phyloP scores from a whole-genome alignment of 2,888 invertebrate genomes.

The Spilarctia lutea region DNA sequence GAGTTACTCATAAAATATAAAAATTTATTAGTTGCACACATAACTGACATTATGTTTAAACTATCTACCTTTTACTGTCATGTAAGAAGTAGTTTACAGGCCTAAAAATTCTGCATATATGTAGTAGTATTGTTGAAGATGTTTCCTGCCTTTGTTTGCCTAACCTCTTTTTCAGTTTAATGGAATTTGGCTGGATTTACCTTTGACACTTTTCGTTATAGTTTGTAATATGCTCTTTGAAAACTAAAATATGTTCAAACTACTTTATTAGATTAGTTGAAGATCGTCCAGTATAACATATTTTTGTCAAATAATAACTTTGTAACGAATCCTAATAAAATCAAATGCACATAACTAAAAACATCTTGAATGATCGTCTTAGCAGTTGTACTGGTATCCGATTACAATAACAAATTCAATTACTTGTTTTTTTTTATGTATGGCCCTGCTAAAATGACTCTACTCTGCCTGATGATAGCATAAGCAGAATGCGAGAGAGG shows the following conservation, averaged over 20 bases:
- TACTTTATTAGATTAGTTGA: neutral
- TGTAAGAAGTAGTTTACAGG: neutral
- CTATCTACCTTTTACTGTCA: neutral
- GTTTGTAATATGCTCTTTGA: neutral
- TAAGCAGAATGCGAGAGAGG: no score
- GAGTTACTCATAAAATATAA: neutral
- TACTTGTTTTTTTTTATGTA: no score
- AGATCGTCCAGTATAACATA: neutral
- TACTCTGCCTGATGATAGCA: no score
- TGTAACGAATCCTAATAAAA: neutral
- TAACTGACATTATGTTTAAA: neutral
- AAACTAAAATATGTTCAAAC: neutral
- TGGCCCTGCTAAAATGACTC: no score
- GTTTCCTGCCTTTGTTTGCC: neutral
- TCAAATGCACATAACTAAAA: neutral
- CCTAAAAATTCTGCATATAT: neutral
- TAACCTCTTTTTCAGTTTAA: neutral
- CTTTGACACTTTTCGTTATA: neutral
- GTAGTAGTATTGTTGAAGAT: neutral
- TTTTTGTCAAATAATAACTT: no score
- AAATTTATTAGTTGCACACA: neutral
- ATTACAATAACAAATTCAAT: constrained; percentile 39
- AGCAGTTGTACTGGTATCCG: constrained; percentile 20
- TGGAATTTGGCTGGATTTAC: neutral
- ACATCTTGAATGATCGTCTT: neutral